phyloP scores from a whole-genome alignment of 1,140 invertebrate genomes.

The Aphelinus certus region DNA sequence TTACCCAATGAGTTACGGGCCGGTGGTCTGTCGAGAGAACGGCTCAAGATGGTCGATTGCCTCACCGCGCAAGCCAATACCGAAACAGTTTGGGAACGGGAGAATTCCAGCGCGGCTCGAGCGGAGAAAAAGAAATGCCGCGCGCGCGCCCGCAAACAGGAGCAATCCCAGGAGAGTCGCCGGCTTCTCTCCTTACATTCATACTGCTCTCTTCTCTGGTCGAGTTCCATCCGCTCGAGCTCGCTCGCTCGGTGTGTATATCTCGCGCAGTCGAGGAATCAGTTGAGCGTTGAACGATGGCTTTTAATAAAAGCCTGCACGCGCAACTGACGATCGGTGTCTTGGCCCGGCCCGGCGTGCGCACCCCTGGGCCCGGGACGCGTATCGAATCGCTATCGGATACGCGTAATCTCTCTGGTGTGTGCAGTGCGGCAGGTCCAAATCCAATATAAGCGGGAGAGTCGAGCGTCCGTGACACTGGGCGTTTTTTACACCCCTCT shows the following conservation, averaged over 20 bases:
- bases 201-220: background rate
- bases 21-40: no score
- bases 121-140: background rate
- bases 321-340: no score
- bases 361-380: no score
- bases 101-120: background rate
- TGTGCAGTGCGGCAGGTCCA: conserved; percentile 61
- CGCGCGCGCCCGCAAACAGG: background rate
- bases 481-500: conserved; percentile 32
- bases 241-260: background rate
- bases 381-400: conserved; percentile 37
- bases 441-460: conserved; percentile 61
- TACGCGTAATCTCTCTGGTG: conserved; percentile 52
- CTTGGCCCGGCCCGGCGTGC: no score
- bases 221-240: no score
- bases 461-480: conserved; percentile 56
- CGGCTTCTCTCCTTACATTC: background rate
- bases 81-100: no score
- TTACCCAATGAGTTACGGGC: no score
- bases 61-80: no score
- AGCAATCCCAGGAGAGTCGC: background rate
- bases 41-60: no score
- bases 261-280: conserved; percentile 36
- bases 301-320: conserved; percentile 41
- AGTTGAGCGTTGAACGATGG: conserved; percentile 43